phyloP scores from a whole-genome alignment of 2,888 invertebrate species.

The Anoplius nigerrimus region DNA sequence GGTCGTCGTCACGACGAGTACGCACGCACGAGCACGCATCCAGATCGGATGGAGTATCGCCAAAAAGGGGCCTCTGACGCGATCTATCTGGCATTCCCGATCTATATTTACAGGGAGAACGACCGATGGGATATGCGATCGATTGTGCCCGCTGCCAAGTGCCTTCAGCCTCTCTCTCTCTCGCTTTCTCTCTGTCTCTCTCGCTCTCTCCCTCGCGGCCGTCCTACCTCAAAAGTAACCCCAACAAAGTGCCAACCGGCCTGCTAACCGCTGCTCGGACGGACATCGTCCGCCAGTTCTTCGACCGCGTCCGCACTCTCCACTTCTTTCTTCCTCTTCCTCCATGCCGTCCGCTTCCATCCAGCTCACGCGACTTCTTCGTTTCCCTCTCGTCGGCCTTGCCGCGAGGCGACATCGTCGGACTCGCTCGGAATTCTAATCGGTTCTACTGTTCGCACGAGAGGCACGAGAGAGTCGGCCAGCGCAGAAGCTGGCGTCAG shows the following conservation, averaged over 20 bases:
- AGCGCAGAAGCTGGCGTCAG: slow-evolving; percentile 26
- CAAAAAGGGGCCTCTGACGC: slow-evolving; percentile 59
- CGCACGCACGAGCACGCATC: slow-evolving; percentile 12
- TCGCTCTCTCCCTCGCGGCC: slow-evolving; percentile 20
- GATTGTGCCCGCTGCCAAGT: slow-evolving; percentile 60
- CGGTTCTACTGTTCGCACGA: slow-evolving; percentile 18
- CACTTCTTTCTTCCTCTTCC: slow-evolving; percentile 11
- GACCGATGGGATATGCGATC: slow-evolving; percentile 71
- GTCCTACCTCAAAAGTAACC: too few species aligned
- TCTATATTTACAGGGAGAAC: slow-evolving; percentile 71
- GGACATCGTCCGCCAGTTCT: not conserved
- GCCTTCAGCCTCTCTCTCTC: slow-evolving; percentile 35
- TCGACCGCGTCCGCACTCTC: not conserved
- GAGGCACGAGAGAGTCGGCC: slow-evolving; percentile 2
- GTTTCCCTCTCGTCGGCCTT: not conserved
- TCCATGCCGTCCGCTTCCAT: too few species aligned
- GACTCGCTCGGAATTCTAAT: slow-evolving; percentile 40
- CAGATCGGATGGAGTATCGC: slow-evolving; percentile 61
- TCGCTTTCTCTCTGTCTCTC: not conserved
- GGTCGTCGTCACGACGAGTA: slow-evolving; percentile 47
- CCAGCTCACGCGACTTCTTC: not conserved
- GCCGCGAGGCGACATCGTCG: not conserved
- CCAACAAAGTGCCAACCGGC: slow-evolving; percentile 38
- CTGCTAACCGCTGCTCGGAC: not conserved
- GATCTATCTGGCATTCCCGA: slow-evolving; percentile 58